A percentile compares a stretch with the other conserved stretches of the same genome.
Conservation (phyloP, 1,140 invertebrate genomes). For the Pseudoatta argentina region DNA sequence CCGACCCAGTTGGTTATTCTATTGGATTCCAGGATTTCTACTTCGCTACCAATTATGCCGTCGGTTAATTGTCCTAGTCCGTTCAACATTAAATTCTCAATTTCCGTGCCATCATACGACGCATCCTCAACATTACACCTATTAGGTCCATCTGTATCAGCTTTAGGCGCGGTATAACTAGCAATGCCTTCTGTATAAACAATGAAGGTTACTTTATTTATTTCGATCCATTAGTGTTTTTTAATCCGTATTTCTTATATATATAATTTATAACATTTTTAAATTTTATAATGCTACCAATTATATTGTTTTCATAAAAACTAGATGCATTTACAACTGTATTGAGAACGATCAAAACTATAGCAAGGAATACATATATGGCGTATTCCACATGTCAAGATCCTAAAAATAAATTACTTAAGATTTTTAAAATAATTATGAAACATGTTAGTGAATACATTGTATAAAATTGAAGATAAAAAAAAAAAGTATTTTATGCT, state of each 20-base stretch:
- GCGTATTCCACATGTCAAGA: no score
- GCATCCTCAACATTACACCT: constrained; percentile 94
- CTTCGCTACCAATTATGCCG: constrained; percentile 80
- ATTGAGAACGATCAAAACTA: no score
- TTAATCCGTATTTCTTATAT: background rate
- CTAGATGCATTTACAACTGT: background rate
- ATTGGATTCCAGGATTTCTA: constrained; percentile 75
- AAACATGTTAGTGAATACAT: no score
- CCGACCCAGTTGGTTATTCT: constrained; percentile 91
- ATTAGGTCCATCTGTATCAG: constrained; percentile 86
- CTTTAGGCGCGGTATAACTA: constrained; percentile 90
- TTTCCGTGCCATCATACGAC: constrained; percentile 95
- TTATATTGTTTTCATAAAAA: constrained; percentile 1
- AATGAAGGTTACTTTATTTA: constrained; percentile 29
- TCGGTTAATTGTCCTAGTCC: constrained; percentile 96
- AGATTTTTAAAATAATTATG: no score
- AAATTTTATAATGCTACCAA: background rate
- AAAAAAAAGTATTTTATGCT: no score
- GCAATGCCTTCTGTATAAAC: constrained; percentile 86
- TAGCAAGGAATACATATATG: no score
- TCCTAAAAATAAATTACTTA: no score
- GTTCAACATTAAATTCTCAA: constrained; percentile 88
- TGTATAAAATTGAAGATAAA: no score
- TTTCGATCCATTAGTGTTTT: background rate
- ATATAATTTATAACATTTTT: constrained; percentile 1